Base-by-base conservation (phyloP, 2,113 vertebrate genomes). In the Mastomys natalensis region DNA sequence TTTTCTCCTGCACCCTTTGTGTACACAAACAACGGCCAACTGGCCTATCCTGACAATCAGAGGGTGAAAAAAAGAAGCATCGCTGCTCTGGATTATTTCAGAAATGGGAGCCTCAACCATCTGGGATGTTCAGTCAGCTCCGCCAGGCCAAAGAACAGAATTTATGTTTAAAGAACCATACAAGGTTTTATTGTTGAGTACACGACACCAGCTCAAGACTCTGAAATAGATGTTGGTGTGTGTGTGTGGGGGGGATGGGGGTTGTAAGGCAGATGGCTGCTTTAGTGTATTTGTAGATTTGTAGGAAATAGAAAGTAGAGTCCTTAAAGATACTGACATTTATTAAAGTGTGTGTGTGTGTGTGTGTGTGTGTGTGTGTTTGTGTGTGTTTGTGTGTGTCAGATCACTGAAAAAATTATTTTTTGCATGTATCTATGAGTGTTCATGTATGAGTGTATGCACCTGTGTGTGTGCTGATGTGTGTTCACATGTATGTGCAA, bases 121-220 rank as follows among this genome's bases (percentile, higher is more conserved):
- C 88, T 94, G 82, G 90, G 82, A 68, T 62, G 13, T 74, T 40
- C 74, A 53, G 55, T 95, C 60, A 45, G 85, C 53, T 74, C 77
- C 70, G 73, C 2, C 2, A 80, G 87, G 68, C 80, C 93, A 91
- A 92, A 81, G 8, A 58, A 58, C 22, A 73, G 64, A 64, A 84
- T 95, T 80, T 84, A 64, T 74, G 78, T 48, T 86, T 53, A 51
- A 78, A 45, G 40, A 85, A 78, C 24, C 82, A 43, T 76, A 95
- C 21, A 80, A 90, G 62, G 48, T 89, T 85, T 87, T 94, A 81
- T 91, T 91, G 93, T 95, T 84, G 73, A 95, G 68, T 64, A 93
- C 78, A 89, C 94, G 78, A 91, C 95, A 64, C 26, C 60, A 77
- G 43, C 17, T 93, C 66, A 87, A 51, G 68, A 73, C 31, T 55